A percentile compares a stretch with the other conserved stretches of the same genome.
Evolutionary conservation across 2,797 vertebrate genomes (phyloP).

Genomic region (Phrynocephalus guinanensis): DNA sequence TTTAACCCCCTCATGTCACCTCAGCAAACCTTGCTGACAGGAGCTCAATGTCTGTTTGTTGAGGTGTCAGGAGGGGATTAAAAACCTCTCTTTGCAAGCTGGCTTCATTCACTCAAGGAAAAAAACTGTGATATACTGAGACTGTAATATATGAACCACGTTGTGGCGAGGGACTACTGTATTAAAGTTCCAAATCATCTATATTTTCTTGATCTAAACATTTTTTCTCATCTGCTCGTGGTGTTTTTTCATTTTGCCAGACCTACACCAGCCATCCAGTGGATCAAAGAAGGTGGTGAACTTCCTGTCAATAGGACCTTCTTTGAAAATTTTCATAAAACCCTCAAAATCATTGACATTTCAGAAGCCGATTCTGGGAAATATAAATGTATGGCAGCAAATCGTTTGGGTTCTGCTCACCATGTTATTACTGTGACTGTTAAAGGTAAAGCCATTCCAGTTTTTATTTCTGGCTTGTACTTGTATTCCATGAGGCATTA

Average conservation of each 20-base stretch:
- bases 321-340: slow-evolving; percentile 91
- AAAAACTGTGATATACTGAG: too few species aligned
- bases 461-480: neutral
- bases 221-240: slow-evolving; percentile 7
- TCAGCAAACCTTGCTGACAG: too few species aligned
- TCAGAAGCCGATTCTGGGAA: slow-evolving; percentile 92
- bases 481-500: neutral
- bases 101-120: too few species aligned
- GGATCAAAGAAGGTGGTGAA: slow-evolving; percentile 90
- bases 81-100: too few species aligned
- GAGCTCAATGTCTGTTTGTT: too few species aligned
- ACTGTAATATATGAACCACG: too few species aligned
- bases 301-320: slow-evolving; percentile 84
- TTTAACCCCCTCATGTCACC: too few species aligned
- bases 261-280: slow-evolving; percentile 91
- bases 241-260: slow-evolving; percentile 74
- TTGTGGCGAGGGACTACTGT: too few species aligned
- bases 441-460: slow-evolving; percentile 82
- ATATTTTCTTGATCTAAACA: neutral
- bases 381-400: slow-evolving; percentile 92
- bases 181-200: neutral
- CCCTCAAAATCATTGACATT: slow-evolving; percentile 87
- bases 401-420: slow-evolving; percentile 82
- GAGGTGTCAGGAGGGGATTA: too few species aligned
- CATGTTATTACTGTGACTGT: slow-evolving; percentile 91